Base-by-base conservation (phyloP, 2,888 invertebrate species). In the Tinea trinotella region DNA sequence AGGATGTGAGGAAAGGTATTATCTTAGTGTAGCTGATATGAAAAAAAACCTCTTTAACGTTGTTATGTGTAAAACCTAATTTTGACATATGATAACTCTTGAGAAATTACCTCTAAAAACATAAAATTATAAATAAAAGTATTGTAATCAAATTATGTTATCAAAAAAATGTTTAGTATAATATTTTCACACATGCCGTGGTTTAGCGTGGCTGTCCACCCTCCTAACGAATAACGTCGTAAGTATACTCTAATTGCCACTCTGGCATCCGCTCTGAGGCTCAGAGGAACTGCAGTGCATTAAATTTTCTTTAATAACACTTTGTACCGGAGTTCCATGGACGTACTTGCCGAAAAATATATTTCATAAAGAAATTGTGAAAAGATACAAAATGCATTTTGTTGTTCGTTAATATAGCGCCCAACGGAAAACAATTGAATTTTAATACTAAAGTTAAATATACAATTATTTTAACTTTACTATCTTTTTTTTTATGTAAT, bases 271-370 rank as follows among this genome's bases (percentile, higher is more conserved):
- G 46, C 19, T 46, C 18, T 19, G 46, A 19, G 15, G 18, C 24
- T 24, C 50, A 20, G 24, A 50, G 50, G 50, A 50, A 50, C 50
- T 50, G 50, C 50, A 50, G 50, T 50, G 50, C 50, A 50, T 50
- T 50, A 50, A 50, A 50, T 50, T 50, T 50, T 50, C 50, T 50
- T 50, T 50, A 50, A 50, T 50, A 50, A 50, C 50, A 15, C 24
- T 24, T 50, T 24, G 24, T 50, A 50, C 50, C 5, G 46, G 17
- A 48, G 50, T 50, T 30, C 7, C 30, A 22, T n/a, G 30, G n/a
- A 30, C 7, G 30, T 30, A 30, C 9, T 2, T 4, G 30, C 30
- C 7, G 30, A 30, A 30, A n/a, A 30, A 30, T 30, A 30, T 30
- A 30, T 30, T 30, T 30, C n/a, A 1, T 10, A 30, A 4, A 4